phyloP scores from a whole-genome alignment of 2,797 vertebrate genomes.

The Microhierax caerulescens region DNA sequence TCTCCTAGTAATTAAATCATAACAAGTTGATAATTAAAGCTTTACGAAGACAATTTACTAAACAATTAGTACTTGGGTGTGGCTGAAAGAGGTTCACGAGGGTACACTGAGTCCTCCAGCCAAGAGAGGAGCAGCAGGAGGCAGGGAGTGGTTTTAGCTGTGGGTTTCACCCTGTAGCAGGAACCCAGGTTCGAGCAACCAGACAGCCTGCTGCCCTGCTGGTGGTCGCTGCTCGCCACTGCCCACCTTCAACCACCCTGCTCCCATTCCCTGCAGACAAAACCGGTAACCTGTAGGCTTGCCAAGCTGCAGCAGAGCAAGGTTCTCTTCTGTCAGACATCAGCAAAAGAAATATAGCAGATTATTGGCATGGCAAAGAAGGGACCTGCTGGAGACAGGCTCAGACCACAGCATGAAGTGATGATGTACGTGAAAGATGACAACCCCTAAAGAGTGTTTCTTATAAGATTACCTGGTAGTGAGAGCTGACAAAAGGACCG shows the following conservation, averaged over 20 bases:
- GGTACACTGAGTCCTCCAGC: not conserved
- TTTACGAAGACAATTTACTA: not conserved
- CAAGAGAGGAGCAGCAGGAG: not conserved
- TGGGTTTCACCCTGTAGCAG: not conserved
- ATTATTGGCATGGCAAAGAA: not conserved
- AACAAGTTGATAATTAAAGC: conserved; percentile 22
- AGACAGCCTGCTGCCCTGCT: not conserved
- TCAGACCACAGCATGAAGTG: not conserved
- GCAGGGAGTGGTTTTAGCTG: not conserved
- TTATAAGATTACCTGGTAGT: not conserved
- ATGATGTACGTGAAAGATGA: not conserved
- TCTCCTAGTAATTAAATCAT: not conserved
- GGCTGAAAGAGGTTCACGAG: not conserved
- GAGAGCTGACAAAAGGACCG: not conserved
- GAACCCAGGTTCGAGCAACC: not conserved
- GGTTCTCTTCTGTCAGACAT: not conserved
- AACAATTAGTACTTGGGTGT: conserved; percentile 27
- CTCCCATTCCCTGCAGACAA: accelerated
- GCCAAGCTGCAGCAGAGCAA: not conserved
- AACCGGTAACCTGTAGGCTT: not conserved
- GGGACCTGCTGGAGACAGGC: not conserved
- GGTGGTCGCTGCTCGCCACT: not conserved
- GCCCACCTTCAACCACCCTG: not conserved
- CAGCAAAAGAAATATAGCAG: not conserved
- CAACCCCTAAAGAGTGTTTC: not conserved